phyloP scores from a whole-genome alignment of 2,113 vertebrate genomes.

The Hippocampus barbouri region DNA sequence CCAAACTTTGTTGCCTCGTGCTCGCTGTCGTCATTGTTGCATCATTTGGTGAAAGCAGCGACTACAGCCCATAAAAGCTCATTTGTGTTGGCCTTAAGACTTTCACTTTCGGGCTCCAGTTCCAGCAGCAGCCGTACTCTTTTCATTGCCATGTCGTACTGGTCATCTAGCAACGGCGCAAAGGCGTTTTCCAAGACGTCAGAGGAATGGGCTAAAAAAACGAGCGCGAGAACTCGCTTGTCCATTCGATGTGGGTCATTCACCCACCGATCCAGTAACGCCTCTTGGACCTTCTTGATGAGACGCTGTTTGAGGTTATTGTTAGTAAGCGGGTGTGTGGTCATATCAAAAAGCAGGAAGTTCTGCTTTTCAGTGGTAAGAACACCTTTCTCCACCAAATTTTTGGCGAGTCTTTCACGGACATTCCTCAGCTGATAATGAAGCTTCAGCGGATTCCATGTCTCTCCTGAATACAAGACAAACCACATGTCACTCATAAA shows the following conservation, averaged over 20 bases:
- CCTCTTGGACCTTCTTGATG: conserved; percentile 94
- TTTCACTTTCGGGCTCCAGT: conserved; percentile 91
- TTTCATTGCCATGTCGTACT: conserved; percentile 95
- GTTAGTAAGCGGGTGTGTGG: conserved; percentile 95
- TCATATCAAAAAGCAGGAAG: conserved; percentile 99
- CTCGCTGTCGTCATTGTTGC: not conserved
- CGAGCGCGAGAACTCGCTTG: conserved; percentile 90
- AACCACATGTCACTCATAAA: not conserved
- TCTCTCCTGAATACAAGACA: conserved; percentile 78
- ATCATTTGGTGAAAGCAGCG: conserved; percentile 90
- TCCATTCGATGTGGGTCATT: conserved; percentile 95
- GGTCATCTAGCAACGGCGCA: conserved; percentile 90
- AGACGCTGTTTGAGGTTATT: conserved; percentile 92
- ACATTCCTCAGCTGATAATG: conserved; percentile 96
- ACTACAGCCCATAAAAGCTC: conserved; percentile 97
- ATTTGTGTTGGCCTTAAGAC: conserved; percentile 83
- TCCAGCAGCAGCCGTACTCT: conserved; percentile 90
- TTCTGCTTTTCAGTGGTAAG: conserved; percentile 98
- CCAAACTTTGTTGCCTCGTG: not conserved
- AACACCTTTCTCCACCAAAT: conserved; percentile 96
- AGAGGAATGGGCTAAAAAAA: conserved; percentile 91
- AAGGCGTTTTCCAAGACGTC: conserved; percentile 98
- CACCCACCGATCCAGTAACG: conserved; percentile 93
- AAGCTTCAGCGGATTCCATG: conserved; percentile 95
- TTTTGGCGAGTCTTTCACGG: conserved; percentile 91